A percentile compares a stretch with the other conserved stretches of the same genome.
These are phyloP conservation scores for Acronicta psi DNA, from an alignment of 2,888 invertebrate genomes.

Conservation along the genomic window DNA sequence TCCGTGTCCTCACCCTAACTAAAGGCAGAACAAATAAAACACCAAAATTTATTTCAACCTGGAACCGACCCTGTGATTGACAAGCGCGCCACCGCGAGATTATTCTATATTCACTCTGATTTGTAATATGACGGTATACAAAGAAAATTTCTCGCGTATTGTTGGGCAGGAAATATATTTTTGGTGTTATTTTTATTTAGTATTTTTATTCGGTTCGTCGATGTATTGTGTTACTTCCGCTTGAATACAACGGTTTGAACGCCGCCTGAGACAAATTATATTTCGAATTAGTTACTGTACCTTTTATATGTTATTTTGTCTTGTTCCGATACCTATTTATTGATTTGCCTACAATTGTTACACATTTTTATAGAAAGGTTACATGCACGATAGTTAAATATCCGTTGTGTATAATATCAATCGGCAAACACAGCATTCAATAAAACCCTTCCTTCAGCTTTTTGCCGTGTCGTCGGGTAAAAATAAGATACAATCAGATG, in stretches of 20 bases:
- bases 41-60: conserved; percentile 45
- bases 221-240: conserved; percentile 8
- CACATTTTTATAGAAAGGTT: too few relatives aligned
- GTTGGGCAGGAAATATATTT: conserved; percentile 5
- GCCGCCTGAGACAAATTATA: too few relatives aligned
- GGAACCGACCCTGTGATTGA: conserved; percentile 45
- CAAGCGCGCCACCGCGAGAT: conserved; percentile 35
- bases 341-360: too few relatives aligned
- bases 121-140: conserved; percentile 13
- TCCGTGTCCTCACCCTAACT: not conserved
- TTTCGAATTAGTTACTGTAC: too few relatives aligned
- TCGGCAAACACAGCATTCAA: too few relatives aligned
- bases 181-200: conserved; percentile 1
- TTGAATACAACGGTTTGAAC: not conserved
- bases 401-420: too few relatives aligned
- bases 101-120: conserved; percentile 43
- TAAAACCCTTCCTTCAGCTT: too few relatives aligned
- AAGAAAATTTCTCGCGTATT: not conserved
- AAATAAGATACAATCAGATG: too few relatives aligned
- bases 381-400: too few relatives aligned
- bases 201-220: not conserved
- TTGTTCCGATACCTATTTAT: too few relatives aligned
- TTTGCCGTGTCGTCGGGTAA: too few relatives aligned
- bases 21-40: conserved; percentile 40
- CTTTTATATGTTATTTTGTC: too few relatives aligned